Evolutionary conservation across 2,888 invertebrate genomes (phyloP), one percentile per base, ranked within the genome.

Genomic region (Drosophila paranaensis): DNA sequence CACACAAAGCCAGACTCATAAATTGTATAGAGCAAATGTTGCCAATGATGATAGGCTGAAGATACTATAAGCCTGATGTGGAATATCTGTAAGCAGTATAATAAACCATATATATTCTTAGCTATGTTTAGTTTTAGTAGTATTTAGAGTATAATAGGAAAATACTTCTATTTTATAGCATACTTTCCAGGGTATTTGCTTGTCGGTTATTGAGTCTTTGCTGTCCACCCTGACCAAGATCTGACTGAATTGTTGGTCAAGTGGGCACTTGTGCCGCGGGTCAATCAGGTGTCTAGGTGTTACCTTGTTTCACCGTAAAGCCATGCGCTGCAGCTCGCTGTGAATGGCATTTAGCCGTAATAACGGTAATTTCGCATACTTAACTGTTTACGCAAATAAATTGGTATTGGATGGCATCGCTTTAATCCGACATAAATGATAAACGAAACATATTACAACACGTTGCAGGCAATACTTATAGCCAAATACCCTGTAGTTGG

Each of bases 361-460:
- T 60, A 56, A 51, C 48, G 62, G 56, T 56, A 63, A 60, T 53
- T 51, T 51, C 46, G 56, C 55, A 56, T 60, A 65, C 61, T 75
- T 60, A 58, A 71, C 46, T 37, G 45, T 46, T 53, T 25, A 54
- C 39, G 25, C 20, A 55, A n/a, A 65, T 57, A 42, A 50, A 57
- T 42, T 58, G 55, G 53, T 56, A 37, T 53, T 68, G 53, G 56
- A 42, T 42, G 33, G 45, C 63, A 68, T 43, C 55, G 48, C 60
- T 40, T 73, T 73, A 74, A 74, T 74, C 74, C 51, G 27, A 39
- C 43, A 71, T 57, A 62, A 71, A 66, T 76, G 62, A 76, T 71
- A 53, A 75, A 55, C 20, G 35, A 39, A 45, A 50, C 42, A 58
- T 56, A 40, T 56, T 48, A 42, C 61, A 60, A n/a, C 37, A 56